Evolutionary conservation across 1,140 invertebrate genomes (phyloP).

Genomic region (Hyphantria cunea): DNA sequence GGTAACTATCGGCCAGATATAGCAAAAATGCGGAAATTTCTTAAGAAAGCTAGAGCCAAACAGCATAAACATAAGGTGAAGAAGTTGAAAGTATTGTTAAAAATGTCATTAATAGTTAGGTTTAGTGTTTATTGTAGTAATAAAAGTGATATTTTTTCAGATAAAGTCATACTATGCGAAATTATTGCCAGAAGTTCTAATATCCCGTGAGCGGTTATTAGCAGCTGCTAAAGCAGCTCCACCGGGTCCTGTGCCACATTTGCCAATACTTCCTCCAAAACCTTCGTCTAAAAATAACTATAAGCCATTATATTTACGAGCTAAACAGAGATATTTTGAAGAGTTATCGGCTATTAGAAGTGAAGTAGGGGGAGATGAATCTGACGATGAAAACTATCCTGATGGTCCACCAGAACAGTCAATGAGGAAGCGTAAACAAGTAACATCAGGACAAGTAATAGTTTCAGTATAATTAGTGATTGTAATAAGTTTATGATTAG

Average conservation of each 20-base stretch:
- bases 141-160: conserved; percentile 44
- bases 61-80: conserved; percentile 75
- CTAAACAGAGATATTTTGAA: conserved; percentile 80
- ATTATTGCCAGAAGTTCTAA: conserved; percentile 68
- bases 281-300: conserved; percentile 60
- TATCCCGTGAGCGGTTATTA: conserved; percentile 67
- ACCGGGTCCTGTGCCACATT: conserved; percentile 57
- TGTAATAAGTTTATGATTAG: background rate
- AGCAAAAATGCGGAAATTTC: conserved; percentile 81
- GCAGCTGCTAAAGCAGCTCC: conserved; percentile 62
- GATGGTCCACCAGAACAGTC: conserved; percentile 80
- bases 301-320: conserved; percentile 65
- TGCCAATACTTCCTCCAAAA: conserved; percentile 60
- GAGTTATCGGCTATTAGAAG: conserved; percentile 79
- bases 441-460: conserved; percentile 51
- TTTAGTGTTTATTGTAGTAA: background rate
- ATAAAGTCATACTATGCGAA: conserved; percentile 75
- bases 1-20: conserved; percentile 86
- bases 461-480: background rate
- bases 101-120: too few species aligned
- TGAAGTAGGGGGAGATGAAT: conserved; percentile 86
- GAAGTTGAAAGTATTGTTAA: too few species aligned
- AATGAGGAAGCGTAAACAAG: conserved; percentile 56
- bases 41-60: conserved; percentile 70
- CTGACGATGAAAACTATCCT: conserved; percentile 87